A percentile compares a stretch with the other conserved stretches of the same genome.
Conservation (phyloP, 2,888 invertebrate species). For the Drymonia ruficornis region DNA sequence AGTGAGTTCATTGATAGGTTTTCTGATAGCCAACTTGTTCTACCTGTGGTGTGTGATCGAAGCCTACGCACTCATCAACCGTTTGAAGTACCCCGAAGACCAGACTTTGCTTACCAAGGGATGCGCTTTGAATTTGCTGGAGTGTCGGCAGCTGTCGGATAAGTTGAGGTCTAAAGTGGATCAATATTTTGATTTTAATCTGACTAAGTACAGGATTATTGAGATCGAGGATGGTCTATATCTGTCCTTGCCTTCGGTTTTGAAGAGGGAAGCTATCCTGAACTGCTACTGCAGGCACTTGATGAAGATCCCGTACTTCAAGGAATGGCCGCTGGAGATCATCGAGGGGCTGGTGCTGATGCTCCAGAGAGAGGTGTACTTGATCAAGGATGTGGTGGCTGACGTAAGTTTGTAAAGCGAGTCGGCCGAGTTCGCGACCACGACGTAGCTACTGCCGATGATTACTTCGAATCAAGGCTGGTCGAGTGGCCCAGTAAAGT, state of each 20-base stretch:
- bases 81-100: slow-evolving; percentile 29
- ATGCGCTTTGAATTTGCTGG: slow-evolving; percentile 24
- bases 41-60: slow-evolving; percentile 42
- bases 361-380: slow-evolving; percentile 39
- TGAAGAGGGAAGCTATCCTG: slow-evolving; percentile 39
- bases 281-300: slow-evolving; percentile 27
- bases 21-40: neutral
- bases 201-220: slow-evolving; percentile 22
- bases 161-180: slow-evolving; percentile 29
- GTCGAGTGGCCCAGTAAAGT: no score
- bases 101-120: slow-evolving; percentile 14
- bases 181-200: slow-evolving; percentile 35
- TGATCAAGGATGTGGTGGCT: slow-evolving; percentile 36
- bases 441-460: no score
- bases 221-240: slow-evolving; percentile 35
- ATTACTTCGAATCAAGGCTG: no score
- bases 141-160: slow-evolving; percentile 37
- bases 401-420: slow-evolving; percentile 34
- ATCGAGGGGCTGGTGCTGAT: slow-evolving; percentile 31
- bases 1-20: slow-evolving; percentile 30
- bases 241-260: slow-evolving; percentile 27
- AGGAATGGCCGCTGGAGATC: slow-evolving; percentile 41
- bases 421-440: no score
- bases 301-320: slow-evolving; percentile 41
- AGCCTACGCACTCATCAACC: slow-evolving; percentile 34